Conservation (phyloP, 2,797 vertebrate species). For the Leucoraja ocellata region DNA sequence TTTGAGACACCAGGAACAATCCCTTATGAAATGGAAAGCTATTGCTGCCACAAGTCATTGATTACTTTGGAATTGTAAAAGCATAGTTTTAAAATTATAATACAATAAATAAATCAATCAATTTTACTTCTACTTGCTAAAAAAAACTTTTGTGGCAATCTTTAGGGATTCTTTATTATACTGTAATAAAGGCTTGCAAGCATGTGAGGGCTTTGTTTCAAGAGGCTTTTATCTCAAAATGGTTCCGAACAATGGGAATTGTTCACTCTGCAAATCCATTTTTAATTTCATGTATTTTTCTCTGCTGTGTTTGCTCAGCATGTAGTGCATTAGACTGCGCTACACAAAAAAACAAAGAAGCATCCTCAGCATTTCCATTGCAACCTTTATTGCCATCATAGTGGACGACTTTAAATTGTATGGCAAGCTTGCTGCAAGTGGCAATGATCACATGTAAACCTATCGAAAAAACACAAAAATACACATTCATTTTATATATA, state of each 20-base stretch:
- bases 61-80: neutral
- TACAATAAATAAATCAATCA: neutral
- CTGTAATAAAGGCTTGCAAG: neutral
- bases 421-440: neutral
- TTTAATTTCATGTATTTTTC: neutral
- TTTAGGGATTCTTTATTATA: neutral
- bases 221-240: neutral
- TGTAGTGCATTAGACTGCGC: neutral
- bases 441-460: neutral
- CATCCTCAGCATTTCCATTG: neutral
- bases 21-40: neutral
- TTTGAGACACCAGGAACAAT: neutral
- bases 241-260: neutral
- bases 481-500: neutral
- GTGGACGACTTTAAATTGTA: neutral
- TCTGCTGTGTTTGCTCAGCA: neutral
- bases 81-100: neutral
- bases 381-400: neutral
- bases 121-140: too few relatives aligned
- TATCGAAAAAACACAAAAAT: neutral
- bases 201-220: neutral
- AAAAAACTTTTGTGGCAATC: neutral
- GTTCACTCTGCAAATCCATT: neutral
- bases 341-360: neutral
- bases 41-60: neutral